Evolutionary conservation across 2,888 invertebrate species (phyloP).

Genomic region (Halocaridina rubra): DNA sequence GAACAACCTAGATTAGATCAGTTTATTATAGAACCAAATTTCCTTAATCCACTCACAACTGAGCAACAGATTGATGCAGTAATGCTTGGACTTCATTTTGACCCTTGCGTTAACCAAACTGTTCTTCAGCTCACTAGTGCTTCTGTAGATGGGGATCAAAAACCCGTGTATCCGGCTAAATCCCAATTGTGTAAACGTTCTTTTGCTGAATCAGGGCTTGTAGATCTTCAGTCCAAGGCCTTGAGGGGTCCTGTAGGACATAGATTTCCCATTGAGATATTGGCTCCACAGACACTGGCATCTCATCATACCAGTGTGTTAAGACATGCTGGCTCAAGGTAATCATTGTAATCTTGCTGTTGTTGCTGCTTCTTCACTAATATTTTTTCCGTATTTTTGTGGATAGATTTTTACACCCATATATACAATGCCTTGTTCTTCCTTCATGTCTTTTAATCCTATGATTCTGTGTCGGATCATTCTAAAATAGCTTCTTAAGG

Average conservation of each 20-base stretch:
- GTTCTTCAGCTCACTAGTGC: slow-evolving; percentile 56
- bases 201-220: slow-evolving; percentile 37
- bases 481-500: too few species aligned
- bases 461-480: too few species aligned
- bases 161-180: slow-evolving; percentile 3
- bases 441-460: too few species aligned
- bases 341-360: slow-evolving; percentile 50
- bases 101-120: slow-evolving; percentile 55
- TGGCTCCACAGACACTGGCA: slow-evolving; percentile 35
- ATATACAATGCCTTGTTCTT: too few species aligned
- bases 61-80: slow-evolving; percentile 44
- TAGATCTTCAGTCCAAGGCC: slow-evolving; percentile 39
- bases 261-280: slow-evolving; percentile 46
- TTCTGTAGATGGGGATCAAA: slow-evolving; percentile 42
- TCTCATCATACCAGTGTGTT: slow-evolving; percentile 34
- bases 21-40: background rate
- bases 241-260: slow-evolving; percentile 38
- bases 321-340: slow-evolving; percentile 43
- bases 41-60: slow-evolving; percentile 17
- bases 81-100: slow-evolving; percentile 61
- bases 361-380: slow-evolving; percentile 58
- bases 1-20: slow-evolving; percentile 45
- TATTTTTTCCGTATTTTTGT: slow-evolving; percentile 33
- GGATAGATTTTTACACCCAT: too few species aligned
- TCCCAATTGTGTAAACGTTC: slow-evolving; percentile 30